Evolutionary conservation across 2,797 vertebrate species (phyloP).

Genomic region (Coccyzus lansbergi): DNA sequence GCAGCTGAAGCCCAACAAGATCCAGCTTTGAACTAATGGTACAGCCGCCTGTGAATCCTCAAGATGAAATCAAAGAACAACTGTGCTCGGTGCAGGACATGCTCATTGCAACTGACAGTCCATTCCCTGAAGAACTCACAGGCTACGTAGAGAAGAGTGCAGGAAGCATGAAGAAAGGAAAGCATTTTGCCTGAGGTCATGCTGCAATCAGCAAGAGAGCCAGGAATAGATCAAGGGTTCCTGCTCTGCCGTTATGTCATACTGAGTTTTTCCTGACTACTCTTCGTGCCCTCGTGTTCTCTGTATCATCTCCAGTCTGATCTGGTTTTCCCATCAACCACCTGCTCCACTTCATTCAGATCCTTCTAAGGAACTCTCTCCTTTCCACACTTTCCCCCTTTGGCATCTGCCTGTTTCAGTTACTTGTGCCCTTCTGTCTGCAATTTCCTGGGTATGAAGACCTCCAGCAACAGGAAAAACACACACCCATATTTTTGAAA

Average conservation of each 20-base stretch:
- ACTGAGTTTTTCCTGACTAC: neutral
- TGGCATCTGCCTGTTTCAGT: neutral
- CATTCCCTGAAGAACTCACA: neutral
- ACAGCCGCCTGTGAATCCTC: neutral
- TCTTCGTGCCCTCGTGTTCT: neutral
- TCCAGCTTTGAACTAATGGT: neutral
- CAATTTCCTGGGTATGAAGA: neutral
- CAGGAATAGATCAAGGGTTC: constrained; percentile 23
- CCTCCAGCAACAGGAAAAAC: neutral
- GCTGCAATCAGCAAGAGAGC: neutral
- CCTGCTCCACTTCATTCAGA: neutral
- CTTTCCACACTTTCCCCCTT: neutral
- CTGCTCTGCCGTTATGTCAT: neutral
- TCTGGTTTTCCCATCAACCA: neutral
- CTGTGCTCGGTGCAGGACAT: fast-evolving
- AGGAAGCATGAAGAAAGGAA: neutral
- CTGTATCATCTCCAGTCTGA: neutral
- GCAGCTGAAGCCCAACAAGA: neutral
- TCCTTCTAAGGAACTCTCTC: neutral
- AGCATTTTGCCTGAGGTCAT: neutral
- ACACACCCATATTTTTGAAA: neutral
- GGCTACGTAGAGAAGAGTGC: neutral
- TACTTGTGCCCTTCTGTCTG: neutral
- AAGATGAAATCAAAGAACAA: neutral
- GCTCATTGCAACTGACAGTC: neutral